phyloP scores from a whole-genome alignment of 2,113 vertebrate species.

The Hucho hucho region DNA sequence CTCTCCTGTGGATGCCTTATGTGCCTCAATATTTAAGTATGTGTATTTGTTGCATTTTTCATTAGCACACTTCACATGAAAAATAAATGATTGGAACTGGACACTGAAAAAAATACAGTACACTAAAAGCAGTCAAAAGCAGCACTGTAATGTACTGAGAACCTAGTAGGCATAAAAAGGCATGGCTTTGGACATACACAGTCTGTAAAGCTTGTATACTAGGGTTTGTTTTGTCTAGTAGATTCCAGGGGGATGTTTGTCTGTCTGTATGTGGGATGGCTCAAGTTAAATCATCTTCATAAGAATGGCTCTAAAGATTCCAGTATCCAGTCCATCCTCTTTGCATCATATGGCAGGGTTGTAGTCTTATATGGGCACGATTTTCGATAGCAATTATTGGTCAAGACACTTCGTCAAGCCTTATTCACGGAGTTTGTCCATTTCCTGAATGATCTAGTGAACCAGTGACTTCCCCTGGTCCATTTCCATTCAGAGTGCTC shows the following conservation, averaged over 20 bases:
- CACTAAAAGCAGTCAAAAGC: too few relatives aligned
- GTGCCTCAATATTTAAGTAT: too few relatives aligned
- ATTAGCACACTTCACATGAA: too few relatives aligned
- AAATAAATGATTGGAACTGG: neutral
- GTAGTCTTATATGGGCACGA: neutral
- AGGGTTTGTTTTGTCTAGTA: neutral
- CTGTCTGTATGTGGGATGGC: neutral
- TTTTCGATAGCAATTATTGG: neutral
- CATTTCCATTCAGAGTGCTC: neutral
- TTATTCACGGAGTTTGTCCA: slow-evolving; percentile 17
- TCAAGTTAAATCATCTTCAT: too few relatives aligned
- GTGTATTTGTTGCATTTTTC: too few relatives aligned
- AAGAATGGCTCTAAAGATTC: neutral
- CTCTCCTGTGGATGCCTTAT: too few relatives aligned
- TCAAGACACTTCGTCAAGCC: neutral
- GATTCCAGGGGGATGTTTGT: neutral
- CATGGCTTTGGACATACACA: neutral
- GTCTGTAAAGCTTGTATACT: neutral
- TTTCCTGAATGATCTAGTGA: slow-evolving; percentile 21
- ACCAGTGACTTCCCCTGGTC: neutral
- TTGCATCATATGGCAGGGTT: neutral
- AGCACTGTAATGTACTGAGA: neutral
- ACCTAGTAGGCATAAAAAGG: neutral
- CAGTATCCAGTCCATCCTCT: neutral
- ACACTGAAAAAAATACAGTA: too few relatives aligned